phyloP scores from a whole-genome alignment of 2,113 vertebrate genomes.

The Crotalus tigris region DNA sequence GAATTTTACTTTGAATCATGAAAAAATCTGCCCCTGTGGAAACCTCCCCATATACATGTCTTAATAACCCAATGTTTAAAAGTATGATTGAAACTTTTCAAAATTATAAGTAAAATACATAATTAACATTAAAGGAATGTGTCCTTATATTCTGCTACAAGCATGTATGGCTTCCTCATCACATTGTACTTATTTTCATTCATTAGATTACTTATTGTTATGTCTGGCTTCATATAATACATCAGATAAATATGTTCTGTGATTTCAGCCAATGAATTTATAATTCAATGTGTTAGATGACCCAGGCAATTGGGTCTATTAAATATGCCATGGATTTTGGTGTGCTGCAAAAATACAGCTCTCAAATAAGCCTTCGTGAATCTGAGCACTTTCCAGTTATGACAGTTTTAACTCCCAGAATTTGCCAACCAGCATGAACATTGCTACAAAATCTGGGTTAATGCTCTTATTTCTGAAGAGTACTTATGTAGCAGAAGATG shows the following conservation, averaged over 20 bases:
- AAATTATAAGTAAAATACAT: not conserved
- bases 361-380: not conserved
- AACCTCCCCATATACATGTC: not conserved
- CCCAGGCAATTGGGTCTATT: not conserved
- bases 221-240: not conserved
- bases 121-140: not conserved
- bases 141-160: not conserved
- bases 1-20: rapidly evolving
- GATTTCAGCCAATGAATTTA: not conserved
- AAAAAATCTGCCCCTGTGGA: not conserved
- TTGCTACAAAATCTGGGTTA: not conserved
- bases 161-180: not conserved
- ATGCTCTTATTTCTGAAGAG: not conserved
- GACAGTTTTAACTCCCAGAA: not conserved
- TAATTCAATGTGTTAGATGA: not conserved
- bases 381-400: not conserved
- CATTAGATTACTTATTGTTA: not conserved
- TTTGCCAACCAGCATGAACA: not conserved
- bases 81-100: not conserved
- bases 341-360: not conserved
- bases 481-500: not conserved
- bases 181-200: not conserved
- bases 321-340: not conserved
- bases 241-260: not conserved
- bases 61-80: not conserved